Base-by-base conservation (phyloP, 2,888 invertebrate genomes). In the Stenotaenia linearis region DNA sequence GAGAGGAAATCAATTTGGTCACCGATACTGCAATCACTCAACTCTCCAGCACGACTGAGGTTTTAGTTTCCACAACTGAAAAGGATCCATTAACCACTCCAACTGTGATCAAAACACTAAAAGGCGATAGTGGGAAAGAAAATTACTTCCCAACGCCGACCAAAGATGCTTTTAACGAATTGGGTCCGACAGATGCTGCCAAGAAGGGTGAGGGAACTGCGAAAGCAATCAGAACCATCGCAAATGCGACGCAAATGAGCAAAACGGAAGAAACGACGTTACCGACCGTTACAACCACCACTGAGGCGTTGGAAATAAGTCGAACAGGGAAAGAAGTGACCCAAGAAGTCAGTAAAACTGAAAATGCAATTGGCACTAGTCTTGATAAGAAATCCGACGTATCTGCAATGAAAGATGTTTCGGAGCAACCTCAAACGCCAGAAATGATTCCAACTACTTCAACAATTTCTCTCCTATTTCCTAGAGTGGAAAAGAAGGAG, bases 171-270 rank as follows among this genome's bases (percentile, higher is more conserved):
- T 69, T 69, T 69, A 69, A 69, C 9, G 69, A 69, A 69, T n/a
- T 69, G 25, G 69, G 69, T 2, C n/a, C 69, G n/a, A 69, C 69
- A 5, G 69, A 69, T 50, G 50, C 50, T 3, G 69, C 25, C 2
- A 69, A 69, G 25, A 69, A 69, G 28, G 69, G 69, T 69, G 69
- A 69, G 28, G 69, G 69, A 25, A 69, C 69, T 23, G 69, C 69
- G 4, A 69, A 69, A 69, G 28, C 69, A 10, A 28, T 69, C 15
- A 69, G 69, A 12, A 69, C 69, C 0, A 69, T 69, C 2, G 28
- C 69, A 69, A 69, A 69, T 28, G 25, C 25, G 69, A 69, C 69
- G 10, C 69, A 69, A 28, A 12, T 28, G 25, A 25, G 25, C 25
- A 69, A 69, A 28, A 15, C 25, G 28, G 69, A 69, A 28, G 69